Evolutionary conservation across 1,140 invertebrate species (phyloP).

Genomic region (Ladona fulva): DNA sequence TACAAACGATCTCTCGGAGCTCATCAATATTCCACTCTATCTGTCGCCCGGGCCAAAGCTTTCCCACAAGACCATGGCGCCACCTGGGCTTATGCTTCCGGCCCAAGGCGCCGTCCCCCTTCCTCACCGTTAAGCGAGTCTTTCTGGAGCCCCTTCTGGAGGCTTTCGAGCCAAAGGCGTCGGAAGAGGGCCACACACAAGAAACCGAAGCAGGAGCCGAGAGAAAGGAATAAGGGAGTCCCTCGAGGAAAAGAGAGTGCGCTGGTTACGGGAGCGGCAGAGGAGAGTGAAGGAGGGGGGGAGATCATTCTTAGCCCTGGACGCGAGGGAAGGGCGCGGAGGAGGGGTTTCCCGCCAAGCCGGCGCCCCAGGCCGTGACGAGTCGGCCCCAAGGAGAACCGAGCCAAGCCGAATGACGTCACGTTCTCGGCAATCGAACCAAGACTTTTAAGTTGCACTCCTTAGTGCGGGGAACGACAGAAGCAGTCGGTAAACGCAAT

Average conservation of each 20-base stretch:
- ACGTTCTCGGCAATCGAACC: neutral
- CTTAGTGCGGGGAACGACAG: neutral
- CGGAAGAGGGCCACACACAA: neutral
- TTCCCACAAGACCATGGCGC: neutral
- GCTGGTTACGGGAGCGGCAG: neutral
- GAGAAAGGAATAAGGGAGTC: neutral
- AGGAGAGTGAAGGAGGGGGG: neutral
- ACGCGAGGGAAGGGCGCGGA: neutral
- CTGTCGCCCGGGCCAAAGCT: slow-evolving; percentile 4
- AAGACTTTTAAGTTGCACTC: slow-evolving; percentile 5
- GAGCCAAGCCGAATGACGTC: slow-evolving; percentile 1
- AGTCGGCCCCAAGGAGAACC: neutral
- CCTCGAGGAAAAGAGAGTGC: neutral
- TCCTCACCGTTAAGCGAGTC: neutral
- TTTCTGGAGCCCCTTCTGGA: neutral
- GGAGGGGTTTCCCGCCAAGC: neutral
- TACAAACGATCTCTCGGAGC: neutral
- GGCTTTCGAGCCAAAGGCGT: neutral
- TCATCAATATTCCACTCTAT: slow-evolving; percentile 10
- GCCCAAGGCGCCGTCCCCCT: neutral
- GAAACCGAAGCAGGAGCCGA: neutral
- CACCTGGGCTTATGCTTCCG: neutral
- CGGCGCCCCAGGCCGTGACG: slow-evolving; percentile 1
- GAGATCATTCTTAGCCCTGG: neutral
- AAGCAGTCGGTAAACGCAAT: too few species aligned